Evolutionary conservation across 2,888 invertebrate species (phyloP).

Genomic region (Bhutanitis thaidina): DNA sequence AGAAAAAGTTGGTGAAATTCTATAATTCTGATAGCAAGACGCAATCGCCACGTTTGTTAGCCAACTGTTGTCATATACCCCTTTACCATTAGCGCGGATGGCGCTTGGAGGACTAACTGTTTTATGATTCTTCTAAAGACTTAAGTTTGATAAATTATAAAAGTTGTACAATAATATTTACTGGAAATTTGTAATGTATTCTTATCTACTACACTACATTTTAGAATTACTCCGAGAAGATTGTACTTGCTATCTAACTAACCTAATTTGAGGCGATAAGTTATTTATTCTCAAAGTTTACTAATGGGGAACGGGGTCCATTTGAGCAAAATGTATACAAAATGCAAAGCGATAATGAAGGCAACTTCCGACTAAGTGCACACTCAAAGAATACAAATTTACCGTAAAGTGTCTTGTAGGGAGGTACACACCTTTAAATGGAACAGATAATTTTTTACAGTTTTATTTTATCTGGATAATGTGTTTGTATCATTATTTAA

Average conservation of each 20-base stretch:
- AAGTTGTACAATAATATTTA: no score
- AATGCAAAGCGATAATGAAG: conserved; percentile 26
- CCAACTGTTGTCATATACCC: no score
- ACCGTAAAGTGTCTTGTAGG: conserved; percentile 13
- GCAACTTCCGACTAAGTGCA: conserved; percentile 21
- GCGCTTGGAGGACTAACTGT: no score
- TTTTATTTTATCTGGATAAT: background rate
- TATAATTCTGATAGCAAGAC: no score
- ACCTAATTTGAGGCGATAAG: conserved; percentile 57
- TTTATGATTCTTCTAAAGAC: no score
- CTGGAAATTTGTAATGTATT: no score
- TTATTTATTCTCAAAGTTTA: conserved; percentile 45
- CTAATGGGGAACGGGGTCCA: conserved; percentile 39
- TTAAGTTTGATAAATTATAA: no score
- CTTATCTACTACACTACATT: no score
- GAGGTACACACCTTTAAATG: conserved; percentile 8
- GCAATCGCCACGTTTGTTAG: no score
- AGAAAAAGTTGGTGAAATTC: no score
- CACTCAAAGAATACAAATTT: conserved; percentile 20
- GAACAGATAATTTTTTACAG: conserved; percentile 5
- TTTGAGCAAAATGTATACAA: conserved; percentile 31
- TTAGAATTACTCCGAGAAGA: conserved; percentile 33
- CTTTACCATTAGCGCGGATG: no score
- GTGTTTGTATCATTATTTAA: no score
- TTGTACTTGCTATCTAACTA: conserved; percentile 58